Evolutionary conservation across 53 echinoderm and acorn worm species (phyloP), one percentile per base, ranked within the genome.

Genomic region (Arbacia lixula): DNA sequence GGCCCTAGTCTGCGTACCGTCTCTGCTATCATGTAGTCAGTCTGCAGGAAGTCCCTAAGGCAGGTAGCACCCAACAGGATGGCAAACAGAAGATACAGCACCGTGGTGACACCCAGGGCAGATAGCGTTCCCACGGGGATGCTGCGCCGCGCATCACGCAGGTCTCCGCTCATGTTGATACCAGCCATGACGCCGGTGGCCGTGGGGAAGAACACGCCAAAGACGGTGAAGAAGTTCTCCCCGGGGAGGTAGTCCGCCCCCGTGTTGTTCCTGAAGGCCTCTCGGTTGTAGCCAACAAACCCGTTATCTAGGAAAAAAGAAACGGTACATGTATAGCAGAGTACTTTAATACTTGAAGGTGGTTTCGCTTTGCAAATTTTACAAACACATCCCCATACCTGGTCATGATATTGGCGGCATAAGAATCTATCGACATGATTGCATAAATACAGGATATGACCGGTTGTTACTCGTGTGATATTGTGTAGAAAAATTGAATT

Each of bases 111-210:
- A 17, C 92, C 98, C 19, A 97, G 71, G 21, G 98, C 98, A 10
- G 98, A 90, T 46, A 97, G 85, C 28, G 98, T 97, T 12, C 98
- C 98, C 12, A 69, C 67, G 5, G 98, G 98, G 53, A 97, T 97
- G 71, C 92, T 94, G 81, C 92, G 86, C 35, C 87, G 87, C 9
- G 98, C 90, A 9, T 90, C 87, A 58, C 90, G 90, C 1, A 97
- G 76, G 57, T 97, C 98, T 0, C 98, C 98, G 46, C 98, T 97
- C 98, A 97, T 97, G 81, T 97, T 97, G 69, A 97, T 97, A 36
- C 98, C 98, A 1, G 98, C 98, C 88, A 94, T 94, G 52, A 97
- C 94, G 26, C 98, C 98, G 6, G 98, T 97, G 4, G 98, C 98
- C 28, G 98, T 97, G 5, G 98, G 98, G 82, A 97, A 97, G 88